Evolutionary conservation across 2,888 invertebrate species (phyloP), one percentile per base, ranked within the genome.

Genomic region (Meloe dianella): DNA sequence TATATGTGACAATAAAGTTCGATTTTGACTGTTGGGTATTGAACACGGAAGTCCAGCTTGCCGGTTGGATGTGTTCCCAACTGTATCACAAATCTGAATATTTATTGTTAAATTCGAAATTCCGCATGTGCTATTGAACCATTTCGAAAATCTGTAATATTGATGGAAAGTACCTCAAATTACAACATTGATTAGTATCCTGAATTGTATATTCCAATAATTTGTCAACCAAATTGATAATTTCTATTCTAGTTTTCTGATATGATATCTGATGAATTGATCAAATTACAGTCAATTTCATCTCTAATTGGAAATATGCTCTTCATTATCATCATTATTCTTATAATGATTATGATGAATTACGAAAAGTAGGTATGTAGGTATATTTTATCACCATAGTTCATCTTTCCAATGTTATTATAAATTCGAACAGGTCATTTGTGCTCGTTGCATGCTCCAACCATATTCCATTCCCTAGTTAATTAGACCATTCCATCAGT

Each of bases 401-500:
- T 12, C 32, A 35, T 35, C 35, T 35, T 35, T 10, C 12, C 35
- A 41, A 10, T 24, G 12, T 54, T 22, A 24, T 54, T 24, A 3
- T 14, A 54, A 54, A 20, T 54, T 54, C 14, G 60, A 63, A 20
- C 14, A 61, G 64, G 58, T 68, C 65, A 65, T 68, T 68, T 68
- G 60, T 47, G 68, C 51, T 60, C 60, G 54, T 60, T 68, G 68
- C 68, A 68, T 68, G 68, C 68, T 60, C 30, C 60, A 47, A 57
- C 57, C 61, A 65, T 58, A 61, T 68, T 68, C 65, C 65, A 57
- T 63, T 68, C 65, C 65, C 63, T 65, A 63, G 61, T 65, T 68
- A 68, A 68, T 68, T 68, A 68, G 68, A 68, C 65, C 65, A 68
- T 63, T 65, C 68, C 65, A 65, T 62, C 54, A 57, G 62, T 47